These are phyloP conservation scores for Pollenia labialis DNA, from an alignment of 2,888 invertebrate genomes.

Conservation along the genomic window DNA sequence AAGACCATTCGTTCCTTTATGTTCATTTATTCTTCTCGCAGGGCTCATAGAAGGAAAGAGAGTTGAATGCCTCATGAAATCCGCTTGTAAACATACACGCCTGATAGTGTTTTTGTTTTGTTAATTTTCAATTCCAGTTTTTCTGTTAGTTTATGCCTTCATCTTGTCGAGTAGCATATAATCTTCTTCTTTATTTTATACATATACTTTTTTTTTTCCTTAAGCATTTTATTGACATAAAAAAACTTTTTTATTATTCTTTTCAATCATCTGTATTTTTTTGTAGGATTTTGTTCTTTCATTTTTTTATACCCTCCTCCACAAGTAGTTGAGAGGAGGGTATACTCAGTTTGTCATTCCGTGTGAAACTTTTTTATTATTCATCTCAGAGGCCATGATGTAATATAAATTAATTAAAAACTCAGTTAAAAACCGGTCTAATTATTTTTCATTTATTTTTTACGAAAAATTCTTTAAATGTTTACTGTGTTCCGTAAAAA, in stretches of 20 bases:
- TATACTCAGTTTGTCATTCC: too few relatives aligned
- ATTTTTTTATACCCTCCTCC: background rate
- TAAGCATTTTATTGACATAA: slow-evolving; percentile 17
- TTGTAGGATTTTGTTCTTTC: background rate
- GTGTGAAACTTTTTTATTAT: too few relatives aligned
- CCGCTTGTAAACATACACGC: slow-evolving; percentile 6
- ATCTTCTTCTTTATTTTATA: background rate
- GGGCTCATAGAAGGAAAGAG: background rate
- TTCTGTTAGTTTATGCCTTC: slow-evolving; percentile 26
- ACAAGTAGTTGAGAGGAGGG: too few relatives aligned
- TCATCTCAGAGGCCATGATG: too few relatives aligned
- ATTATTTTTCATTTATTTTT: too few relatives aligned
- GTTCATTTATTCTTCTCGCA: slow-evolving; percentile 6
- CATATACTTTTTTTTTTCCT: background rate
- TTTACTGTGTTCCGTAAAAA: too few relatives aligned
- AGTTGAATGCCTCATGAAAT: background rate
- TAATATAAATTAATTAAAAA: too few relatives aligned
- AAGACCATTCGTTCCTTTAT: background rate
- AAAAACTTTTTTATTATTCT: slow-evolving; percentile 32
- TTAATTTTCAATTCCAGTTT: slow-evolving; percentile 9
- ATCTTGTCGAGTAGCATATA: background rate
- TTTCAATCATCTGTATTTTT: slow-evolving; percentile 12
- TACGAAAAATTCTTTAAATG: too few relatives aligned
- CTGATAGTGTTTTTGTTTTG: slow-evolving; percentile 12
- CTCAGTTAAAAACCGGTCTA: too few relatives aligned